Percentiles rank a stretch among this genome's conserved stretches.
These are phyloP conservation scores for Paradoxurus hermaphroditus DNA, from an alignment of 2,113 vertebrate species.

Conservation along the genomic window DNA sequence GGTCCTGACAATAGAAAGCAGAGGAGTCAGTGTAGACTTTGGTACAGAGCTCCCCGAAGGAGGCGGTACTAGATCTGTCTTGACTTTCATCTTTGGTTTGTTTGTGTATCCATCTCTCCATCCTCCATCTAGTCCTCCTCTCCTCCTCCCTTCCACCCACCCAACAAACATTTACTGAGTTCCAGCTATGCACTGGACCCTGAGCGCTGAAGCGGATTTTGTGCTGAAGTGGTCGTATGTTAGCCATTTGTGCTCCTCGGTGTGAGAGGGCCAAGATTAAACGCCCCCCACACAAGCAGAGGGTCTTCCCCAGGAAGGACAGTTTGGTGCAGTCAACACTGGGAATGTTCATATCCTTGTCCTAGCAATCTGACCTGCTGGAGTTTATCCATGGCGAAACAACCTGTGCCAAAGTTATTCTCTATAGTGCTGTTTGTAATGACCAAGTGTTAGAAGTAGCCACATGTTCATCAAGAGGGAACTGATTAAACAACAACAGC, in stretches of 20 bases:
- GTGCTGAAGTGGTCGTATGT: neutral
- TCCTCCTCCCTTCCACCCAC: neutral
- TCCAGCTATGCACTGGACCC: neutral
- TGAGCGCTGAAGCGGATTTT: neutral
- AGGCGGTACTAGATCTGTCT: neutral
- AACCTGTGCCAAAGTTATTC: neutral
- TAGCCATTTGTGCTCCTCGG: neutral
- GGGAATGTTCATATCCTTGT: neutral
- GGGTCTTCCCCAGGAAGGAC: neutral
- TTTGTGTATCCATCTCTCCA: neutral
- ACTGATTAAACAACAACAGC: neutral
- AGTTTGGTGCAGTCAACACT: neutral
- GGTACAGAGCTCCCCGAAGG: neutral
- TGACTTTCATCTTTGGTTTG: neutral
- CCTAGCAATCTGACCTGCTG: neutral
- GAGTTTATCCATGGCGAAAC: fast-evolving
- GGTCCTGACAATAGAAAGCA: neutral
- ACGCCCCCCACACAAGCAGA: no score
- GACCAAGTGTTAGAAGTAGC: neutral
- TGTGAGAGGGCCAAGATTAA: neutral
- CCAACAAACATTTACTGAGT: neutral
- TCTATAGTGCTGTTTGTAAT: neutral
- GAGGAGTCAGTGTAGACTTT: neutral
- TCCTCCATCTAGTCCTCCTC: neutral
- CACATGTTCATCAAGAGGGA: neutral